Base-by-base conservation (phyloP, 2,797 vertebrate genomes). In the Spinus pinus region DNA sequence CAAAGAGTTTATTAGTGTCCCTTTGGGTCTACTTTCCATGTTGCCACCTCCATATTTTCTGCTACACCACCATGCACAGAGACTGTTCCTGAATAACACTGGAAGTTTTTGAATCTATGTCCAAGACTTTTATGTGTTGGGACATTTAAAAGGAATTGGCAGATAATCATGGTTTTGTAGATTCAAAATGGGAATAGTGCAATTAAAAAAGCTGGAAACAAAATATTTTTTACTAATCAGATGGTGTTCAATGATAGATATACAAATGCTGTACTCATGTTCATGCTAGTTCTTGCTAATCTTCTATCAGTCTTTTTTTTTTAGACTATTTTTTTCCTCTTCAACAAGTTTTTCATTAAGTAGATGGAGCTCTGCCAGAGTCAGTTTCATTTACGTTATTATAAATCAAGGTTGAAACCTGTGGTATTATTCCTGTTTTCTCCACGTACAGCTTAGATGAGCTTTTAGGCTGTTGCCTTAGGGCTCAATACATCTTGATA, bases 311-410 rank as follows among this genome's bases (percentile, higher is more conserved):
- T 24, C 47, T 69, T 62, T 90, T 92, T 92, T 74, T 42, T 92
- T 74, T 27, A 78, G 30, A 21, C 31, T 30, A 39, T 60, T 51
- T 54, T 86, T 86, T 84, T 37, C 14, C 46, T 87, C 79, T 82
- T 95, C 64, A 89, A 23, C 67, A 79, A 93, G 53, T 64, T 89
- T 93, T 95, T 93, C 86, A 95, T 96, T 95, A 96, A 95, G 49
- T 27, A 82, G 35, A 80, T 90, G 90, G 94, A 94, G 12, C 19
- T 82, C 61, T 92, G 92, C 95, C 96, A 97, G 94, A 53, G 53
- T 87, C 46, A 90, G 51, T 93, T 94, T 96, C 67, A 85, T 94
- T 89, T 64, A 85, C 46, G 47, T 77, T 19, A 13, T 50, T 95
- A 57, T 92, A 95, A 97, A 94, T 95, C 57, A 80, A 30, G n/a